Conservation (phyloP, 1,140 invertebrate genomes). For the Drosophila punjabiensis region DNA sequence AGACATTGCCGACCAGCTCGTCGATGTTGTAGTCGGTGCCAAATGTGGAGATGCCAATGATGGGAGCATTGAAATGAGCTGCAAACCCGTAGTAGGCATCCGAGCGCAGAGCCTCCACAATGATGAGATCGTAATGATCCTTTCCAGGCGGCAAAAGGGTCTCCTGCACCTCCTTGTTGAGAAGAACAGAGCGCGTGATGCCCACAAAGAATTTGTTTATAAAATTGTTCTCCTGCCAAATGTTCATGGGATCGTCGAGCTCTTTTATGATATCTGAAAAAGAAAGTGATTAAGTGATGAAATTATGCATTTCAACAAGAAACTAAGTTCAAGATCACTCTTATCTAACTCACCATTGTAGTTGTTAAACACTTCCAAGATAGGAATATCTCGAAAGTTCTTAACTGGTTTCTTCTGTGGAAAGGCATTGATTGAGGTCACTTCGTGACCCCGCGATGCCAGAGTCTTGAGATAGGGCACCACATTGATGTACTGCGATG, state of each 20-base stretch:
- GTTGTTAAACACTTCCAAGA: slow-evolving; percentile 47
- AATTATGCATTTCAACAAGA: too few relatives aligned
- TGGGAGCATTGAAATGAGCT: slow-evolving; percentile 73
- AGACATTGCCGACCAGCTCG: slow-evolving; percentile 82
- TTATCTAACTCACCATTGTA: slow-evolving; percentile 54
- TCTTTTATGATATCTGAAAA: slow-evolving; percentile 14
- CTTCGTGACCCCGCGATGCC: slow-evolving; percentile 88
- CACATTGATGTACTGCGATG: slow-evolving; percentile 77
- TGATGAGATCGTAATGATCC: slow-evolving; percentile 66
- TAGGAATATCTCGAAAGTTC: slow-evolving; percentile 70
- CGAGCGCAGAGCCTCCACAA: slow-evolving; percentile 56
- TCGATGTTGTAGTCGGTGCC: slow-evolving; percentile 73
- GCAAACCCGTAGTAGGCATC: slow-evolving; percentile 76
- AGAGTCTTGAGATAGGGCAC: slow-evolving; percentile 88
- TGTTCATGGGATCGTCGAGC: slow-evolving; percentile 3
- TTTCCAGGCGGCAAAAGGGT: slow-evolving; percentile 46
- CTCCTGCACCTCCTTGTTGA: slow-evolving; percentile 57
- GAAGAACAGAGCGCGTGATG: slow-evolving; percentile 35
- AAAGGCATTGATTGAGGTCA: slow-evolving; percentile 90
- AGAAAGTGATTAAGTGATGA: not conserved
- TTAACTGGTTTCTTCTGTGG: slow-evolving; percentile 83
- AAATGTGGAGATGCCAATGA: slow-evolving; percentile 79
- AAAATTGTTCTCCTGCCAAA: slow-evolving; percentile 62
- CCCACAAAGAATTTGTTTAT: slow-evolving; percentile 56
- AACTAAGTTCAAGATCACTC: not conserved